Base-by-base conservation (phyloP, 2,797 vertebrate genomes). In the Cossypha polioptera region DNA sequence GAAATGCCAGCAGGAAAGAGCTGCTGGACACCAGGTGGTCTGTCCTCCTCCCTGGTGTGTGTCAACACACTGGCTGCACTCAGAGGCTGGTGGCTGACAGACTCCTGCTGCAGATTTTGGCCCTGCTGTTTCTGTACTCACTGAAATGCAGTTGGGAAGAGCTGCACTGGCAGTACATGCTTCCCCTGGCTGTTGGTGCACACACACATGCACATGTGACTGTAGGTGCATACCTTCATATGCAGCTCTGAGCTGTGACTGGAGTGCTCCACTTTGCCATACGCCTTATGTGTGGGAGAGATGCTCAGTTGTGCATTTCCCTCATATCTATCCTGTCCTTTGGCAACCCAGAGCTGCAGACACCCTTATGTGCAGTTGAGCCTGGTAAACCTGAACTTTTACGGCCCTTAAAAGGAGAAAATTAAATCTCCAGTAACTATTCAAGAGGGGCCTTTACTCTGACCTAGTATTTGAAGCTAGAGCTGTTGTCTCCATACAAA, bases 361-460 rank as follows among this genome's bases (percentile, higher is more conserved):
- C 67, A 45, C 77, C 62, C 84, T 95, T 93, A 15, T 0, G 1
- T 88, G 48, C 78, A 86, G 95, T 96, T 95, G 95, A 53, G 55
- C 93, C 94, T 97, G 91, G 95, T 96, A 96, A 96, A 96, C 96
- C 95, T 96, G 93, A 97, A 68, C 1, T 0, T 82, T 87, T 89
- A 50, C 45, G 77, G 43, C 45, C 59, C 35, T 80, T 69, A n/a
- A 35, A 88, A 77, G 36, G 28, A 63, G 40, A 65, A 47, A 82
- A 50, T 79, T 76, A 85, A 88, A 57, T 73, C 20, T 47, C 14
- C 29, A 14, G 2, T 76, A 61, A 24, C 29, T 74, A 12, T 21
- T 33, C 51, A 65, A 26, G 19, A 50, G 13, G 17, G 69, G 13
- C 51, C 48, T 90, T 86, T 77, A 28, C 16, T 79, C 33, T 62